phyloP scores from a whole-genome alignment of 2,888 invertebrate genomes.

The Dryobota labecula region DNA sequence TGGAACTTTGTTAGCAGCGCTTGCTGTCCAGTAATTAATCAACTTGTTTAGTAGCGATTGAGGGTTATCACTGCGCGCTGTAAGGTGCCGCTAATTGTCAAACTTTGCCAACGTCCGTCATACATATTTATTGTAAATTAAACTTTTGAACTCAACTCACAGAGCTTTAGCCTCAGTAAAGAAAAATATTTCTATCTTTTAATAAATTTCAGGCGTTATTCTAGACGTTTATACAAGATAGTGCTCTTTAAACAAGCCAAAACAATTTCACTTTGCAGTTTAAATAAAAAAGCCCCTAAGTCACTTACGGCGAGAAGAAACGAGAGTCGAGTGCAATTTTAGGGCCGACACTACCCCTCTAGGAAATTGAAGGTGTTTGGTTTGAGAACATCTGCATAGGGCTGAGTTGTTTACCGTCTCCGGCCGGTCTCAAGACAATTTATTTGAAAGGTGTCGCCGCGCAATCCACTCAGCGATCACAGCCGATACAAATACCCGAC shows the following conservation, averaged over 20 bases:
- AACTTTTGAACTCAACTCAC: constrained; percentile 10
- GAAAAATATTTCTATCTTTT: constrained; percentile 14
- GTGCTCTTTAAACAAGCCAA: constrained; percentile 70
- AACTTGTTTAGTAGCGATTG: constrained; percentile 80
- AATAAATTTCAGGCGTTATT: constrained; percentile 35
- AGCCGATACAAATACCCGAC: constrained; percentile 79
- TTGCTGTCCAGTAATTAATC: constrained; percentile 80
- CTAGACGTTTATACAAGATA: constrained; percentile 55
- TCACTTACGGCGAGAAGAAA: constrained; percentile 73
- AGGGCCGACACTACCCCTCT: constrained; percentile 77
- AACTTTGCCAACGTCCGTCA: constrained; percentile 75
- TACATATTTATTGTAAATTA: constrained; percentile 60
- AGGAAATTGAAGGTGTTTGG: constrained; percentile 83
- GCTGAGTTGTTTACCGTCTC: constrained; percentile 87
- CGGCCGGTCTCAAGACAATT: constrained; percentile 88
- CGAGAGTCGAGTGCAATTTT: constrained; percentile 81
- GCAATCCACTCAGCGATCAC: constrained; percentile 88
- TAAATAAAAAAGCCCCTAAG: constrained; percentile 80
- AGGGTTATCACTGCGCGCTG: constrained; percentile 72
- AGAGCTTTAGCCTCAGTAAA: constrained; percentile 17
- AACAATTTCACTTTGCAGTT: constrained; percentile 78
- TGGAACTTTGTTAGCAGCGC: constrained; percentile 73
- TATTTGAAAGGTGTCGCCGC: constrained; percentile 89
- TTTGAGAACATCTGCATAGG: constrained; percentile 86
- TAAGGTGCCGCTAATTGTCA: constrained; percentile 78